phyloP scores from a whole-genome alignment of 2,113 vertebrate species.

The Irena cyanogastra region DNA sequence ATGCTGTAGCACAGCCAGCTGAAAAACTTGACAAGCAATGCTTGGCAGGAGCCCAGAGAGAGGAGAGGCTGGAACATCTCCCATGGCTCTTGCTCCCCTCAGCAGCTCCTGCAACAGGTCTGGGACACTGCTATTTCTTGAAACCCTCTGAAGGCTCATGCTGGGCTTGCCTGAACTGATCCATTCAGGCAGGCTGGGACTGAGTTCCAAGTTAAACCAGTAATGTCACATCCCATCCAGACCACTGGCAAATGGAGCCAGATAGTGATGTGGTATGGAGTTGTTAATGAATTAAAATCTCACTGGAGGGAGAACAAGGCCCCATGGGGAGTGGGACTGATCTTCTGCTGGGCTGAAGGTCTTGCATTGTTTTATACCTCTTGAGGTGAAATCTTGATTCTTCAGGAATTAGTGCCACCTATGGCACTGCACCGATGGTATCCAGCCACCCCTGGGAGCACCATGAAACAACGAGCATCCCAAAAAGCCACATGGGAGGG shows the following conservation, averaged over 20 bases:
- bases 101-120: background rate
- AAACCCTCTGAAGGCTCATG: background rate
- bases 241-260: background rate
- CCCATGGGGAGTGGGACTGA: too few species aligned
- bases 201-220: background rate
- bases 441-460: background rate
- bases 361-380: background rate
- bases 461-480: accelerated
- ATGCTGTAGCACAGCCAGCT: background rate
- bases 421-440: accelerated
- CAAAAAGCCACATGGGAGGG: background rate
- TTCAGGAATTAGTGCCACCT: background rate
- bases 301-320: accelerated
- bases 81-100: background rate
- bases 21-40: background rate
- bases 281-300: background rate
- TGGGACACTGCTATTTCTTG: background rate
- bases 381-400: background rate
- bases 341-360: background rate
- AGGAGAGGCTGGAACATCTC: background rate
- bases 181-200: background rate
- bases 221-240: background rate
- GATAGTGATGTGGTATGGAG: accelerated
- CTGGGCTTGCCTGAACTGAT: too few species aligned
- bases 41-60: background rate